Conservation (phyloP, 2,797 vertebrate genomes). For the Linurgus olivaceus region DNA sequence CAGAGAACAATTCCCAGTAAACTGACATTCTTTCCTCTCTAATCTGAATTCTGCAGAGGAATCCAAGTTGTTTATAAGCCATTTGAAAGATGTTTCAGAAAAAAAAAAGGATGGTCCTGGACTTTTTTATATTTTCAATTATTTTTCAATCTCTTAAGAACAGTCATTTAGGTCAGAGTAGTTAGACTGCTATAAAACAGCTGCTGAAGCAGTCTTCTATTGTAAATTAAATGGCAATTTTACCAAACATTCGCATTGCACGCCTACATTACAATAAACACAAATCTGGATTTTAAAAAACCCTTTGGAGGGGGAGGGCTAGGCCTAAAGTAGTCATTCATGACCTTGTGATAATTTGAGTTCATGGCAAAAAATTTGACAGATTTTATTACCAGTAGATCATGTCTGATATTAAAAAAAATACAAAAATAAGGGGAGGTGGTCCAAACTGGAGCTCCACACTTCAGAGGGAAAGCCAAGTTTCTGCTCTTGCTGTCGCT, state of each 20-base stretch:
- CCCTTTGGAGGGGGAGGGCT: background rate
- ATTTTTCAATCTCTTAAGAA: conserved; percentile 29
- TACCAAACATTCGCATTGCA: background rate
- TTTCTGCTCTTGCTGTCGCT: background rate
- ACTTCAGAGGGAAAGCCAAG: background rate
- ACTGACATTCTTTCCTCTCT: background rate
- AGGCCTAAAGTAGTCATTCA: background rate
- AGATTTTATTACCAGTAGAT: background rate
- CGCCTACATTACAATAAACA: background rate
- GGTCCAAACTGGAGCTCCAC: background rate
- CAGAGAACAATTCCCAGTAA: conserved; percentile 21
- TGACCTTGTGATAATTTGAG: background rate
- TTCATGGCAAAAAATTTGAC: background rate
- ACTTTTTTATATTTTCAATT: conserved; percentile 34
- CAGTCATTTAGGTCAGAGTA: conserved; percentile 4
- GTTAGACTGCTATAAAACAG: conserved; percentile 38
- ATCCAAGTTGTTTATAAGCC: background rate
- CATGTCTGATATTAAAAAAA: background rate
- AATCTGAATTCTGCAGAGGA: background rate
- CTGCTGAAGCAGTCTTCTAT: background rate
- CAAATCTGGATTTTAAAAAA: background rate
- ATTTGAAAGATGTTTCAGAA: background rate
- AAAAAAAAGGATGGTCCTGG: background rate
- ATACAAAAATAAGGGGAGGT: background rate
- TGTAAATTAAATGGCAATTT: conserved; percentile 18